Evolutionary conservation across 2,113 vertebrate species (phyloP).

Genomic region (Tachysurus fulvidraco): DNA sequence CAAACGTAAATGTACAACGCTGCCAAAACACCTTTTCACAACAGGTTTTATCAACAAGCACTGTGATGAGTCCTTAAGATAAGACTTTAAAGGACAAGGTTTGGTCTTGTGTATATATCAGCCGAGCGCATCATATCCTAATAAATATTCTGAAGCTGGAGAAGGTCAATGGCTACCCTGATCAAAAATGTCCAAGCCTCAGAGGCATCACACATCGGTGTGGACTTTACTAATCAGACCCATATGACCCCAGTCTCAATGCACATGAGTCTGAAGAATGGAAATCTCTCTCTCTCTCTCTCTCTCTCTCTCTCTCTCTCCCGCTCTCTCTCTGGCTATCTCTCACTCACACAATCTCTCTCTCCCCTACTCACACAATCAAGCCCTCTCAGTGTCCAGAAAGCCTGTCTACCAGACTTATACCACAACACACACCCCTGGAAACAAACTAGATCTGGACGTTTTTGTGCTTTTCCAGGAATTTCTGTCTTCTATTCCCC

Average conservation of each 20-base stretch:
- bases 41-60: neutral
- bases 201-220: constrained; percentile 30
- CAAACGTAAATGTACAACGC: neutral
- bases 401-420: neutral
- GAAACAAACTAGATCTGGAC: constrained; percentile 28
- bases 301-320: neutral
- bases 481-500: constrained; percentile 25
- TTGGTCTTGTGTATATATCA: neutral
- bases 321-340: too few relatives aligned
- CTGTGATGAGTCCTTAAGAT: neutral
- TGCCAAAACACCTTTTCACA: neutral
- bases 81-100: neutral
- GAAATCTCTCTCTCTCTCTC: neutral
- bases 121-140: neutral
- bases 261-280: constrained; percentile 27
- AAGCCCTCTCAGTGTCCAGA: neutral
- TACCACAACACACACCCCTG: neutral
- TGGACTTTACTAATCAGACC: constrained; percentile 44
- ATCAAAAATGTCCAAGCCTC: neutral
- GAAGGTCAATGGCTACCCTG: neutral
- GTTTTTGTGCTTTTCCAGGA: constrained; percentile 2
- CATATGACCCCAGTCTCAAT: constrained; percentile 40
- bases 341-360: neutral
- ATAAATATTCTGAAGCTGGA: constrained; percentile 5
- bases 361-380: neutral